Evolutionary conservation across 2,797 vertebrate genomes (phyloP).

Genomic region (Hydrophis major): DNA sequence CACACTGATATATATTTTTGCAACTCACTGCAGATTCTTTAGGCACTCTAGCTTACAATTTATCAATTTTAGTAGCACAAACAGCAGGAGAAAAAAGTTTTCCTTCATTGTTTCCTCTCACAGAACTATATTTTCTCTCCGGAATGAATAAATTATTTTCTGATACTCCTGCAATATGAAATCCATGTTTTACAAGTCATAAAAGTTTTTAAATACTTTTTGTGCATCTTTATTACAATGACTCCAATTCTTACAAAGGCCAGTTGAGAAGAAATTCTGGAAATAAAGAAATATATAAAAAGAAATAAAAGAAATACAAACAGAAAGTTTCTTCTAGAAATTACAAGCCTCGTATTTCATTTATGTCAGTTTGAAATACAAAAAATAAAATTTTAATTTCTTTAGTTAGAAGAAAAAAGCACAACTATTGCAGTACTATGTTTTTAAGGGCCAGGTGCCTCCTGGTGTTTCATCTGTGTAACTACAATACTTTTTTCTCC

Average conservation of each 20-base stretch:
- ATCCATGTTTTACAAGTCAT: not conserved
- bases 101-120: not conserved
- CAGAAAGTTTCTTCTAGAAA: not conserved
- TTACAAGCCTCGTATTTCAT: not conserved
- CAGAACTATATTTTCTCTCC: not conserved
- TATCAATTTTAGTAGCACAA: not conserved
- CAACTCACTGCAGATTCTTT: not conserved
- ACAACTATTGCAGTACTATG: not conserved
- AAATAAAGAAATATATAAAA: not conserved
- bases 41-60: not conserved
- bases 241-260: not conserved
- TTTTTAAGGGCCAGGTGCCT: slow-evolving; percentile 14
- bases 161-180: not conserved
- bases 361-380: not conserved
- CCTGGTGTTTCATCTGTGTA: slow-evolving; percentile 16
- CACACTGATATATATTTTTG: not conserved
- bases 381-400: not conserved
- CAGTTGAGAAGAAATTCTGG: not conserved
- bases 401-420: not conserved
- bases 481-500: not conserved
- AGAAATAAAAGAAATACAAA: not conserved
- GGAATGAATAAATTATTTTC: not conserved
- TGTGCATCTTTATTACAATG: not conserved
- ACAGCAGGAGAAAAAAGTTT: not conserved
- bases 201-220: not conserved